These are phyloP conservation scores for Hyaena hyaena DNA, from an alignment of 2,113 vertebrate genomes.

Conservation along the genomic window DNA sequence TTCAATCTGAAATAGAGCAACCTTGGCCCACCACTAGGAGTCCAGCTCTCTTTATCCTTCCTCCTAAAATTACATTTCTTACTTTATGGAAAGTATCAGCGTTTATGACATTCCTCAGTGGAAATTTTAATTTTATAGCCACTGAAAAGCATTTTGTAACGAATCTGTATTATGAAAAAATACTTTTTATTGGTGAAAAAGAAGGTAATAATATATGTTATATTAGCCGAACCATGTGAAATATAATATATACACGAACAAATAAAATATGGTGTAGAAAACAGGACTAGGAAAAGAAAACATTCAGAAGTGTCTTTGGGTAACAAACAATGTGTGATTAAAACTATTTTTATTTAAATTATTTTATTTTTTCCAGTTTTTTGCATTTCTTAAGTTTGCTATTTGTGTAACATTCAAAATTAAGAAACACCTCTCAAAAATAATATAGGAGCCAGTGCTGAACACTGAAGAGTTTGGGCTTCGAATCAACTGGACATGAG, in stretches of 20 bases:
- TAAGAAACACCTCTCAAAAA: background rate
- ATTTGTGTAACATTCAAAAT: background rate
- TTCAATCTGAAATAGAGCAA: slow-evolving; percentile 41
- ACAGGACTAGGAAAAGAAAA: background rate
- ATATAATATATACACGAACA: background rate
- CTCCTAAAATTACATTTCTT: background rate
- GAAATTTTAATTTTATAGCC: background rate
- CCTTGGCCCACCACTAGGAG: background rate
- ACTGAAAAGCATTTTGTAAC: background rate
- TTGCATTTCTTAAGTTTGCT: background rate
- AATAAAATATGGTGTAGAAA: background rate
- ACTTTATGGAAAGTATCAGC: background rate
- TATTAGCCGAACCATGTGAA: background rate
- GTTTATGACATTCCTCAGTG: background rate
- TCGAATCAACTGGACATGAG: background rate
- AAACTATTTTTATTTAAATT: background rate
- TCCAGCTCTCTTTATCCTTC: background rate
- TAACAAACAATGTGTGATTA: background rate
- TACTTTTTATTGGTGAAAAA: background rate
- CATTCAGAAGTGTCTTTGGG: background rate
- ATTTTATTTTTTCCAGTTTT: background rate
- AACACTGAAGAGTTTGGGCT: background rate
- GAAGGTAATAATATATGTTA: background rate
- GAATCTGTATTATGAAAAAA: background rate
- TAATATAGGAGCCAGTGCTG: background rate